Conservation (phyloP, 2,888 invertebrate genomes). For the Stramonita haemastoma region DNA sequence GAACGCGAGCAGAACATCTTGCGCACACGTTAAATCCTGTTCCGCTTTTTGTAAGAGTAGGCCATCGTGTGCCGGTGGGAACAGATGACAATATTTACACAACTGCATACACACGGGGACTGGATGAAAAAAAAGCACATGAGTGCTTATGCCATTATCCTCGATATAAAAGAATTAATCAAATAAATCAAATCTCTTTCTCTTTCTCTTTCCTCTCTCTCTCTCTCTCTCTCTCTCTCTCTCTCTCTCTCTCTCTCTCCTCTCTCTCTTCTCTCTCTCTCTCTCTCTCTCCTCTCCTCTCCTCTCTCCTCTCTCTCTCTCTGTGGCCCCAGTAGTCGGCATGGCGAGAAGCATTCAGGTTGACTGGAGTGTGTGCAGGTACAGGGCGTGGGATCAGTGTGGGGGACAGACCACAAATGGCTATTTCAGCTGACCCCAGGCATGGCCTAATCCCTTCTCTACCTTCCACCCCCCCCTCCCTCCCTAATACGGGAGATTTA, state of each 20-base stretch:
- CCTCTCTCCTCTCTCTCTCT: conserved; percentile 9
- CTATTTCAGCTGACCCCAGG: background rate
- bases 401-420: background rate
- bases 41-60: too few relatives aligned
- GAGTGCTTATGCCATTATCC: too few relatives aligned
- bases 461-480: background rate
- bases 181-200: too few relatives aligned
- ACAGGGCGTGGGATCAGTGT: background rate
- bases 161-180: too few relatives aligned
- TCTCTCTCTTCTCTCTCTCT: background rate
- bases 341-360: background rate
- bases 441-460: background rate
- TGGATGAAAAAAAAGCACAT: too few relatives aligned
- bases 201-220: background rate
- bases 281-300: background rate
- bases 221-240: background rate
- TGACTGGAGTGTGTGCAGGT: background rate
- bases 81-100: too few relatives aligned
- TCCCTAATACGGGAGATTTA: too few relatives aligned
- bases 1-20: too few relatives aligned
- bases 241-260: background rate
- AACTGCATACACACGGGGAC: too few relatives aligned
- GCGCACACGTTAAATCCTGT: too few relatives aligned
- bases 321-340: background rate
- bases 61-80: too few relatives aligned